phyloP scores from a whole-genome alignment of 1,140 invertebrate species.

The Drosophila repletoides region DNA sequence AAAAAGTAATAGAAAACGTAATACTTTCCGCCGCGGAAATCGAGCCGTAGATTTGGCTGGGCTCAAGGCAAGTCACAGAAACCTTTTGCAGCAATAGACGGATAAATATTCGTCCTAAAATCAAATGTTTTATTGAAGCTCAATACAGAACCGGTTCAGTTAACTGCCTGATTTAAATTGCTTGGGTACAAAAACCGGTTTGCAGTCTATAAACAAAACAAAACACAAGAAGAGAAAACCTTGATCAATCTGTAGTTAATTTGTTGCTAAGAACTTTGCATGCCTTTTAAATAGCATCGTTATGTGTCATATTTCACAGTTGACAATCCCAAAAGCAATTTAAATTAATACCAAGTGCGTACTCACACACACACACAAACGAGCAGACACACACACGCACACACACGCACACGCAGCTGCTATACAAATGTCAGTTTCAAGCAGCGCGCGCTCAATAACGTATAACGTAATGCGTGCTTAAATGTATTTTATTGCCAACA shows the following conservation, averaged over 20 bases:
- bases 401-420: slow-evolving; percentile 25
- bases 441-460: slow-evolving; percentile 70
- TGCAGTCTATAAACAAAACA: too few species aligned
- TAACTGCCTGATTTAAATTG: too few species aligned
- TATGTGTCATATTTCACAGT: slow-evolving; percentile 52
- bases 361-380: slow-evolving; percentile 26
- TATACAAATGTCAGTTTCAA: slow-evolving; percentile 68
- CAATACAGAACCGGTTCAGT: too few species aligned
- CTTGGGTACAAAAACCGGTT: too few species aligned
- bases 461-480: slow-evolving; percentile 73
- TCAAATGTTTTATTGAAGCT: too few species aligned
- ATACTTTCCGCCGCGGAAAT: too few species aligned
- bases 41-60: too few species aligned
- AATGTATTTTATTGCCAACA: slow-evolving; percentile 75
- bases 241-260: slow-evolving; percentile 44
- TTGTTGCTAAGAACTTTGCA: slow-evolving; percentile 49
- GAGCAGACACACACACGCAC: slow-evolving; percentile 7
- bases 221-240: neutral
- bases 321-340: slow-evolving; percentile 74
- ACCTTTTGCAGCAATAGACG: too few species aligned
- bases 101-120: too few species aligned
- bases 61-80: too few species aligned
- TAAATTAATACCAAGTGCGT: slow-evolving; percentile 75
- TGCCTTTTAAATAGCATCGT: slow-evolving; percentile 53
- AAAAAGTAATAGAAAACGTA: too few species aligned